phyloP scores from a whole-genome alignment of 2,888 invertebrate genomes.

The Erebia palarica region DNA sequence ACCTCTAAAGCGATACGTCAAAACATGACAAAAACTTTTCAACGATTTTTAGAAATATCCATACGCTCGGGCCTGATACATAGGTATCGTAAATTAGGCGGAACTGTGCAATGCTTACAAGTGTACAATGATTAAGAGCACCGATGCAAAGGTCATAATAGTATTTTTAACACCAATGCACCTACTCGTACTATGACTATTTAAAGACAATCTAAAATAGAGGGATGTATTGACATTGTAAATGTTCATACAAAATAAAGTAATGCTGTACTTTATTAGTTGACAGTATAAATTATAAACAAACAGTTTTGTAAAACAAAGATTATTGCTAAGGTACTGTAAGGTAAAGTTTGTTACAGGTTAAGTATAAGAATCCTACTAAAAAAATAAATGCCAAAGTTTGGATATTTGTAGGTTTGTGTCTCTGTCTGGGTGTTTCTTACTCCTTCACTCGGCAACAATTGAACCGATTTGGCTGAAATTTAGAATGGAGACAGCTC shows the following conservation, averaged over 20 bases:
- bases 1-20: not conserved
- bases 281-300: too few species aligned
- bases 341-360: too few species aligned
- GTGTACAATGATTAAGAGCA: constrained; percentile 35
- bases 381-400: too few species aligned
- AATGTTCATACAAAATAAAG: too few species aligned
- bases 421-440: too few species aligned
- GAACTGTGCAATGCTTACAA: constrained; percentile 36
- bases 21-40: constrained; percentile 1
- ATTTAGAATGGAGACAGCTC: too few species aligned
- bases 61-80: constrained; percentile 43
- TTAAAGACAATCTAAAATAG: constrained; percentile 9
- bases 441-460: too few species aligned
- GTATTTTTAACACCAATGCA: constrained; percentile 36
- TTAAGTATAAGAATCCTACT: too few species aligned
- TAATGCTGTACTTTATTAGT: not conserved
- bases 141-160: constrained; percentile 39
- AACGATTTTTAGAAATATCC: constrained; percentile 29
- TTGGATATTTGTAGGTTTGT: too few species aligned
- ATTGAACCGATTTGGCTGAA: too few species aligned
- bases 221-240: not conserved
- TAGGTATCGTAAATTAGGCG: constrained; percentile 44
- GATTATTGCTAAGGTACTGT: too few species aligned
- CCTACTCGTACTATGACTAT: constrained; percentile 1
- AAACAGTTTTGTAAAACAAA: too few species aligned